Conservation (phyloP, 2,113 vertebrate species). For the Melanocharis versteri region DNA sequence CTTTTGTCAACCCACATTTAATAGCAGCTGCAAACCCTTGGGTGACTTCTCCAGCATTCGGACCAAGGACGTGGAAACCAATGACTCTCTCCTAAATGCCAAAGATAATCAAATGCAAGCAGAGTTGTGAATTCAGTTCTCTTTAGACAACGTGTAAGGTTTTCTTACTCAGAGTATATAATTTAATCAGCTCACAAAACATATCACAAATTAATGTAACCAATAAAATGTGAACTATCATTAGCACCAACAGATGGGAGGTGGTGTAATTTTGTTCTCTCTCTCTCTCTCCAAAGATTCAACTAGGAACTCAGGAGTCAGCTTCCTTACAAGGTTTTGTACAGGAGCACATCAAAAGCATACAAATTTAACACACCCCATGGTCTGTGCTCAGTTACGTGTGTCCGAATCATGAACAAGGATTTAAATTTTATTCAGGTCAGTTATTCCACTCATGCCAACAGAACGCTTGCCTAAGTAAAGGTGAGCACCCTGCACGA, state of each 20-base stretch:
- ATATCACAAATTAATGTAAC: neutral
- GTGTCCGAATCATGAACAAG: neutral
- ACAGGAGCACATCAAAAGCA: neutral
- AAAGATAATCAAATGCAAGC: neutral
- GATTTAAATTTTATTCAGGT: neutral
- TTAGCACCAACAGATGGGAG: neutral
- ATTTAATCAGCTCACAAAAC: neutral
- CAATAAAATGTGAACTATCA: neutral
- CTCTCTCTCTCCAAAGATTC: neutral
- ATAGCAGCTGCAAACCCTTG: constrained; percentile 83
- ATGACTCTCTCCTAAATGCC: constrained; percentile 78
- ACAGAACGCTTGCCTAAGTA: neutral
- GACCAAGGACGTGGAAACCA: constrained; percentile 82
- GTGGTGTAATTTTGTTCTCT: neutral
- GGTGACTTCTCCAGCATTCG: constrained; percentile 82
- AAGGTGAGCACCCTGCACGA: neutral
- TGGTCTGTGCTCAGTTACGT: neutral
- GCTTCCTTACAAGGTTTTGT: neutral
- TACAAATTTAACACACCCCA: neutral
- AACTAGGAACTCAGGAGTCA: neutral
- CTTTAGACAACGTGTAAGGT: fast-evolving
- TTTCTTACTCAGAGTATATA: neutral
- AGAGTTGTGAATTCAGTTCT: neutral
- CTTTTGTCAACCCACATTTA: constrained; percentile 82
- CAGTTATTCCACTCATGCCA: neutral